phyloP scores from a whole-genome alignment of 1,140 invertebrate species.

The Scaptodrosophila lebanonensis region DNA sequence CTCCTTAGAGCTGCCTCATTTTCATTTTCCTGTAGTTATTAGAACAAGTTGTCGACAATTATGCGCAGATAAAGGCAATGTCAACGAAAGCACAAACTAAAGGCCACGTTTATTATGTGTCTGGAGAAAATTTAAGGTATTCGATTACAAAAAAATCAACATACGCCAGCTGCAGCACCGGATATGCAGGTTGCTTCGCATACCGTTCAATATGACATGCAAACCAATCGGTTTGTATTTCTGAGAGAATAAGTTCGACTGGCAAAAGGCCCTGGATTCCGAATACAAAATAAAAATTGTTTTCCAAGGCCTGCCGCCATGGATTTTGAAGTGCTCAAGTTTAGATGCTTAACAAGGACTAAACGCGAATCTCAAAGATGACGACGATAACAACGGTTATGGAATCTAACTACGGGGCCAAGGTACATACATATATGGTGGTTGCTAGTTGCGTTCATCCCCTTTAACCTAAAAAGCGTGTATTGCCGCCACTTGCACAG shows the following conservation, averaged over 20 bases:
- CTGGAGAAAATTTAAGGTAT: conserved; percentile 54
- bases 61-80: conserved; percentile 25
- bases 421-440: too few relatives aligned
- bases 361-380: conserved; percentile 6
- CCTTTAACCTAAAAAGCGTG: conserved; percentile 44
- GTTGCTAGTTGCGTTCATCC: conserved; percentile 51
- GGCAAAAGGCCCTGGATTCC: too few relatives aligned
- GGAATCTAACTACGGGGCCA: too few relatives aligned
- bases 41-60: conserved; percentile 63
- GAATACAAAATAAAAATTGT: background rate
- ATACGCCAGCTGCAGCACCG: too few relatives aligned
- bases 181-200: conserved; percentile 52
- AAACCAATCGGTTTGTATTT: too few relatives aligned
- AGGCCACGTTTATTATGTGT: conserved; percentile 44
- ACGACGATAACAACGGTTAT: too few relatives aligned
- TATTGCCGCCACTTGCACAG: conserved; percentile 10
- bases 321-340: conserved; percentile 24
- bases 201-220: conserved; percentile 43
- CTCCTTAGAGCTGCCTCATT: conserved; percentile 39
- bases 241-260: too few relatives aligned
- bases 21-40: conserved; percentile 51
- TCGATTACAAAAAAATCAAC: conserved; percentile 52
- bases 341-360: too few relatives aligned
- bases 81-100: too few relatives aligned
- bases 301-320: background rate